Evolutionary conservation across 2,888 invertebrate genomes (phyloP).

Genomic region (Prenolepis imparis): DNA sequence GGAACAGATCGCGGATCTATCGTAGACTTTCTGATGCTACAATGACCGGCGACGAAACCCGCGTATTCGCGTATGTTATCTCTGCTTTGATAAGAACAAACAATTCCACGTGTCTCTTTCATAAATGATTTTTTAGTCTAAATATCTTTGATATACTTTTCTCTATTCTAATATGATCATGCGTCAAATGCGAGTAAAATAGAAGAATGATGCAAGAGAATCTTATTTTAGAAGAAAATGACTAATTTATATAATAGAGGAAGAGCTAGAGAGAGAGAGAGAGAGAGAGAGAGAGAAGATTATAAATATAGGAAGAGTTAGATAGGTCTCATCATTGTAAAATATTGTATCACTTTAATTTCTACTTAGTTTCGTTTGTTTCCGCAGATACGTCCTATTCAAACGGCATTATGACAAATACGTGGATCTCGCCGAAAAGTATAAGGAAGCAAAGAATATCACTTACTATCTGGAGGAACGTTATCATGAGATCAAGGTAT

Average conservation of each 20-base stretch:
- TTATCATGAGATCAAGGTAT: slow-evolving; percentile 90
- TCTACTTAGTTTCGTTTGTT: slow-evolving; percentile 37
- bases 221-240: neutral
- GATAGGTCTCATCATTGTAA: neutral
- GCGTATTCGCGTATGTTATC: slow-evolving; percentile 26
- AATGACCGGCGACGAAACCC: neutral
- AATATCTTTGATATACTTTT: neutral
- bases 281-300: neutral
- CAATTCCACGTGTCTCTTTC: neutral
- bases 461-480: slow-evolving; percentile 89
- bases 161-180: neutral
- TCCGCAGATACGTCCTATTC: slow-evolving; percentile 88
- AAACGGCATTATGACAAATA: slow-evolving; percentile 90
- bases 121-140: neutral
- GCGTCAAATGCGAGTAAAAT: neutral
- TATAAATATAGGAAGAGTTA: neutral
- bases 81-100: neutral
- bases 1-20: neutral
- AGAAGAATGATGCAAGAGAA: neutral
- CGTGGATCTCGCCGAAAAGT: slow-evolving; percentile 88
- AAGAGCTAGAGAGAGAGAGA: neutral
- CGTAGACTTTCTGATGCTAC: neutral
- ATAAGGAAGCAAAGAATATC: slow-evolving; percentile 89
- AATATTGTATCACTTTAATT: neutral
- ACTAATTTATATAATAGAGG: neutral